Evolutionary conservation across 2,797 vertebrate genomes (phyloP), one percentile per base, ranked within the genome.

Genomic region (Rhodeus uyekii): DNA sequence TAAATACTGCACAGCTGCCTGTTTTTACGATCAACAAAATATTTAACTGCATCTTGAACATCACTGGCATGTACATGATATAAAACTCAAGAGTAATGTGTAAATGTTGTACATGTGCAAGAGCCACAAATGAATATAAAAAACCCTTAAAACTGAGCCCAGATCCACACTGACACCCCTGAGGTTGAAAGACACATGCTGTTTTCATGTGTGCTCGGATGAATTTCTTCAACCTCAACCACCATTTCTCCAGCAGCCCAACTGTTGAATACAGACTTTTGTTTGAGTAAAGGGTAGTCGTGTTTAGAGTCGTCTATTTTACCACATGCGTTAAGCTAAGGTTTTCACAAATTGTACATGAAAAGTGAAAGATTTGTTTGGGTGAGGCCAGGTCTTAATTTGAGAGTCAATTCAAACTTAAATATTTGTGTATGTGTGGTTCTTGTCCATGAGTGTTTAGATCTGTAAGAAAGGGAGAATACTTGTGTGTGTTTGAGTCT

Each of bases 401-500:
- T 14, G 19, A 46, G 16, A 44, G 16, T 77, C 22, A 36, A 29
- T 16, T n/a, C n/a, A 1, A 39, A 39, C 46, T 39, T 55, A 39
- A 34, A 60, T 48, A 36, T 42, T 42, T n/a, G 22, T n/a, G 22
- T 29, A 12, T 46, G 24, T 64, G 48, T 67, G n/a, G 22, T 55
- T 22, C 39, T 69, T 34, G 63, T 60, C 65, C 53, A 69, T 32
- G 39, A 69, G 50, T 27, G 38, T 55, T 61, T 77, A 61, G 71
- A 22, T 65, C 10, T 58, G 24, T 44, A 39, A 48, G 48, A 42
- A n/a, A 69, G 44, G 32, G 48, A 76, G 76, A 69, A 72, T 55
- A 27, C 46, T 60, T 78, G 29, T 55, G 44, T 64, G 81, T 76
- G 80, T 78, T 53, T 78, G 63, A 73, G 63, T 58, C 55, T 82